Conservation (phyloP, 2,888 invertebrate genomes). For the Lumbricus terrestris region DNA sequence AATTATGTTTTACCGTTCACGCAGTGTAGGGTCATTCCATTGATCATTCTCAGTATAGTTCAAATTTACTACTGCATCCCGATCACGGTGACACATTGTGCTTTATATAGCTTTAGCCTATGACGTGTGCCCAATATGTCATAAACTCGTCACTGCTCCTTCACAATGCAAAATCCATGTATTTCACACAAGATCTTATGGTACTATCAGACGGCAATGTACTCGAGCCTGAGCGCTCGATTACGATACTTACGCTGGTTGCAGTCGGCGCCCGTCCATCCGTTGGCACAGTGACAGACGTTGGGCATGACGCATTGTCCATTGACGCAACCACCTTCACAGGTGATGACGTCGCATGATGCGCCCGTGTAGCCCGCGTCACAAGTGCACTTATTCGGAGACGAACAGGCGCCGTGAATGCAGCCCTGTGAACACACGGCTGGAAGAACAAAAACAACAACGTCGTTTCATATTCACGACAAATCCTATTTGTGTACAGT, state of each 20-base stretch:
- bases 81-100: too few species aligned
- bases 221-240: not conserved
- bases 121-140: too few species aligned
- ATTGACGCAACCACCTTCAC: constrained; percentile 23
- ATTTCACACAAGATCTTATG: too few species aligned
- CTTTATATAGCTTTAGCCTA: too few species aligned
- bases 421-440: not conserved
- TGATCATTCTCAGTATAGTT: too few species aligned
- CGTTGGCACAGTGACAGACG: constrained; percentile 29
- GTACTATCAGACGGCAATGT: too few species aligned
- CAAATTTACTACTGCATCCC: too few species aligned
- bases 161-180: too few species aligned
- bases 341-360: constrained; percentile 6
- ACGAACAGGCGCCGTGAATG: constrained; percentile 14
- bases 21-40: not conserved
- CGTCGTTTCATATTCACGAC: not conserved
- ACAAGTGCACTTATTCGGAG: constrained; percentile 14
- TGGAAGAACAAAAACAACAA: not conserved
- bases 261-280: constrained; percentile 33
- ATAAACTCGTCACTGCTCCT: too few species aligned
- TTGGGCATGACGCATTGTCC: constrained; percentile 26
- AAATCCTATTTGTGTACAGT: too few species aligned
- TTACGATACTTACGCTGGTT: constrained; percentile 3
- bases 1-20: not conserved
- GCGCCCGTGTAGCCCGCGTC: constrained; percentile 16